Percentiles rank a stretch among this genome's conserved stretches.
phyloP scores from a whole-genome alignment of 2,888 invertebrate species.

The Periphyllus acericola region DNA sequence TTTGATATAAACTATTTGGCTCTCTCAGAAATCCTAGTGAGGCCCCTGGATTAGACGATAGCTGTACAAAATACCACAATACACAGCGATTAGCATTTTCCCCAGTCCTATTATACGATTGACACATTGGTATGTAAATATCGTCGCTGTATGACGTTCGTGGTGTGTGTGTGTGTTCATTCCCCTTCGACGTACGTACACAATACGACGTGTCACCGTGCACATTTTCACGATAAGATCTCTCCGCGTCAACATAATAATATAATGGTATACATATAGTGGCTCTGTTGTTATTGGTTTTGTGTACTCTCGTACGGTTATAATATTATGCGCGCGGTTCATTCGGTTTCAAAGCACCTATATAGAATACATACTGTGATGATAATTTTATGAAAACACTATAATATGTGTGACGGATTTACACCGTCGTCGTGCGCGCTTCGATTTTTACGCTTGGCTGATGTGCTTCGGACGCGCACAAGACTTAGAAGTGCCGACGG shows the following conservation, averaged over 20 bases:
- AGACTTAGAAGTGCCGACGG: no score
- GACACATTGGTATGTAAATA: slow-evolving; percentile 36
- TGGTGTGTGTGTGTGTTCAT: background rate
- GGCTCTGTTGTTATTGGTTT: background rate
- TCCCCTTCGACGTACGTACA: background rate
- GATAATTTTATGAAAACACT: background rate
- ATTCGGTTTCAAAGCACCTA: background rate
- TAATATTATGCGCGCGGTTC: background rate
- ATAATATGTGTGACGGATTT: no score
- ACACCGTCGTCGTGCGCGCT: no score
- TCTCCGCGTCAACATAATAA: background rate
- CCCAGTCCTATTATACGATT: background rate
- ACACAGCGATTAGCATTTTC: background rate
- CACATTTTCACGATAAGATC: slow-evolving; percentile 35
- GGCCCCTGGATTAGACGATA: no score
- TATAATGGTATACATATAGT: background rate
- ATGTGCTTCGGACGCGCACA: no score
- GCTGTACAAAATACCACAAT: background rate
- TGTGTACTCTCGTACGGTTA: background rate
- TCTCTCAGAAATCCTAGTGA: no score
- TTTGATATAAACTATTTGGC: no score
- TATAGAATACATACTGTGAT: no score
- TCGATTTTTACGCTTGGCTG: no score
- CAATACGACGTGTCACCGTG: slow-evolving; percentile 11
- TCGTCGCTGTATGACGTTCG: background rate